Percentiles rank a stretch among this genome's conserved stretches.
Evolutionary conservation across 2,797 vertebrate species (phyloP).

Genomic region (Artibeus jamaicensis): DNA sequence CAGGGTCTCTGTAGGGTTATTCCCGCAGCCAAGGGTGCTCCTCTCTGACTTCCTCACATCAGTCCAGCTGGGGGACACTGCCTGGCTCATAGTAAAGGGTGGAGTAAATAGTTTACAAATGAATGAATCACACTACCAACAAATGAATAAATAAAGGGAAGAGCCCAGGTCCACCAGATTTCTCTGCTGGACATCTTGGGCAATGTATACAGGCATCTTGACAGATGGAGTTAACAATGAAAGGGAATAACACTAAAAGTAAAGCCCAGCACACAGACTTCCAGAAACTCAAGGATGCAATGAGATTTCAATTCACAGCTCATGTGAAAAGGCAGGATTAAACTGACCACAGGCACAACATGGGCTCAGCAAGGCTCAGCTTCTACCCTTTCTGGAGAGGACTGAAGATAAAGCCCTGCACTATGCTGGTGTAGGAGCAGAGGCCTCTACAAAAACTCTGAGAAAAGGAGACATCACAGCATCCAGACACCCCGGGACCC

Average conservation of each 20-base stretch:
- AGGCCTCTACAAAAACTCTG: not conserved
- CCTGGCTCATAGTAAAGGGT: not conserved
- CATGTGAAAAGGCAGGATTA: not conserved
- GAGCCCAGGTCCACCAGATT: not conserved
- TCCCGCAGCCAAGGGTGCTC: not conserved
- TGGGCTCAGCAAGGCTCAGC: not conserved
- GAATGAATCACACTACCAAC: not conserved
- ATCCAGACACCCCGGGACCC: not conserved
- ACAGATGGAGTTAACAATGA: not conserved
- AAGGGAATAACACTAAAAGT: not conserved
- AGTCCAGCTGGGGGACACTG: not conserved
- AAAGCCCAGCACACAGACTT: not conserved
- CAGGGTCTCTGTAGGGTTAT: fast-evolving
- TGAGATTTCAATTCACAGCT: not conserved
- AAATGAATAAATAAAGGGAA: not conserved
- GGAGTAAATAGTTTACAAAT: not conserved
- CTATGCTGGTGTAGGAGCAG: not conserved
- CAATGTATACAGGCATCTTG: not conserved
- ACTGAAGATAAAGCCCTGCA: not conserved
- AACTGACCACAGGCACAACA: not conserved
- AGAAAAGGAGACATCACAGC: not conserved
- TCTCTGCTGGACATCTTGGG: not conserved
- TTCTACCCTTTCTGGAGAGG: not conserved
- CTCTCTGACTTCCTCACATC: not conserved
- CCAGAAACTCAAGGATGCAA: not conserved